Base-by-base conservation (phyloP, 2,888 invertebrate species). In the Globia sparganii region DNA sequence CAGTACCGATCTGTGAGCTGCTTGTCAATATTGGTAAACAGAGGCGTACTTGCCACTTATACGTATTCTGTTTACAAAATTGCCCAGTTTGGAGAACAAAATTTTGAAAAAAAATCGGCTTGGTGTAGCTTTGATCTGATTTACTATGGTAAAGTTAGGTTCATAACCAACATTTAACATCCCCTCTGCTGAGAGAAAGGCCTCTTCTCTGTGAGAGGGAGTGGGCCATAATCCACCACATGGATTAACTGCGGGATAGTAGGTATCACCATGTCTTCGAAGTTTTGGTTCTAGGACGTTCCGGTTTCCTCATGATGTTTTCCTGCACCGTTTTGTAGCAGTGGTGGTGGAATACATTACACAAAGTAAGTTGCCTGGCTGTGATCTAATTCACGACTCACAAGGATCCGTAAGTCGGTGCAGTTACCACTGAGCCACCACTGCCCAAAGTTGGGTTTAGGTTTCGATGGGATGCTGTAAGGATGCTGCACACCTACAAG, bases 1-100 rank as follows among this genome's bases (percentile, higher is more conserved):
- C 67, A 61, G n/a, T 13, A n/a, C 25, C 46, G 58, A 40, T 61
- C 74, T 68, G 59, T 66, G 75, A 74, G 66, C 59, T 75, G 84
- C 43, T 72, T 77, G 71, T 59, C 59, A 72, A 69, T 72, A 46
- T 49, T 53, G 34, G 66, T 67, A 71, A 56, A 73, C 46, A 77
- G 4, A 43, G 34, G 8, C 15, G n/a, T 2, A 15, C 11, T 34
- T 56, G 34, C n/a, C 49, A 59, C 21, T 34, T 31, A 28, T 62
- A 67, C n/a, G 59, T 64, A 49, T 75, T 72, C 59, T 15, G 43
- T 28, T 46, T 46, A 40, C 49, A 9, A 67, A 53, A 25, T n/a
- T 58, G 0, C 0, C 6, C 25, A 64, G 59, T 28, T 15, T 28
- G 13, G 13, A 11, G 15, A 71, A 1, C 28, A 61, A 40, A 58